Percentiles rank a stretch among this genome's conserved stretches.
Conservation (phyloP, 2,113 vertebrate species). For the Monopterus albus region DNA sequence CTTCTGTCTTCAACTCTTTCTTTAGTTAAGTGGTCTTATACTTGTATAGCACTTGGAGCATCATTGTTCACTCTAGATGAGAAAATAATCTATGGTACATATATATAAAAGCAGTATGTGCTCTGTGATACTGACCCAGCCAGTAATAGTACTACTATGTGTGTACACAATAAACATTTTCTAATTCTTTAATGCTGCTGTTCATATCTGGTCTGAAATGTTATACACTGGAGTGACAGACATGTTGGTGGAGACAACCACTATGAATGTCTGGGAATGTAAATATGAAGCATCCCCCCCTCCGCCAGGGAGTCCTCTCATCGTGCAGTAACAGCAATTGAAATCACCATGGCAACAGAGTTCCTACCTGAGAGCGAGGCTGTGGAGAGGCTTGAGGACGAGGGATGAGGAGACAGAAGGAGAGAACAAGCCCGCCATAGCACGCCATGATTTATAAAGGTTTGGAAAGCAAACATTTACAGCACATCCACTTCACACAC, state of each 20-base stretch:
- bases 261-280: slow-evolving; percentile 37
- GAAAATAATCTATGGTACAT: too few relatives aligned
- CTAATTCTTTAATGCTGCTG: not conserved
- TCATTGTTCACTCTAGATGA: too few relatives aligned
- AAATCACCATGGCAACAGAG: slow-evolving; percentile 72
- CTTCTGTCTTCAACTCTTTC: not conserved
- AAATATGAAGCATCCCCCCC: slow-evolving; percentile 34
- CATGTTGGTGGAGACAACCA: not conserved
- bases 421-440: slow-evolving; percentile 30
- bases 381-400: slow-evolving; percentile 18
- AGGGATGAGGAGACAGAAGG: not conserved
- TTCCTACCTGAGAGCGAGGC: slow-evolving; percentile 53
- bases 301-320: slow-evolving; percentile 7
- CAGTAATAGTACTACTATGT: not conserved
- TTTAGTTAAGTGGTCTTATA: too few relatives aligned
- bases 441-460: slow-evolving; percentile 46
- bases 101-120: too few relatives aligned
- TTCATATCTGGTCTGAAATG: not conserved
- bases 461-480: slow-evolving; percentile 20
- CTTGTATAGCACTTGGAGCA: too few relatives aligned
- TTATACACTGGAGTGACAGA: not conserved
- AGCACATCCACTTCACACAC: slow-evolving; percentile 10
- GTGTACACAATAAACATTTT: not conserved
- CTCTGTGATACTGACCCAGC: too few relatives aligned
- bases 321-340: slow-evolving; percentile 27